Evolutionary conservation across 2,113 vertebrate species (phyloP).

Genomic region (Apodemus sylvaticus): DNA sequence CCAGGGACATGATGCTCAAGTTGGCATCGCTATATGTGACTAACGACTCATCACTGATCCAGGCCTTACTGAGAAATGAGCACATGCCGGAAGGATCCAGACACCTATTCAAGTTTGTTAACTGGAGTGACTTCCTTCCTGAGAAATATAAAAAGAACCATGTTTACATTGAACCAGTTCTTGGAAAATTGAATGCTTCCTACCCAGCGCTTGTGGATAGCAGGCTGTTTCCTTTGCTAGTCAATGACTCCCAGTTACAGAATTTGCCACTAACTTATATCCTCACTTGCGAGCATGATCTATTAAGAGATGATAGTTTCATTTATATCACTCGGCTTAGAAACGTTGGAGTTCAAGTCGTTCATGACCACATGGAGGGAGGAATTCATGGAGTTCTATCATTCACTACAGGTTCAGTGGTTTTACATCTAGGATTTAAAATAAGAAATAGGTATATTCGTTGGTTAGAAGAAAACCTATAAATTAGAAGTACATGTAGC

Average conservation of each 20-base stretch:
- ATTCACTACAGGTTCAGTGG: conserved; percentile 78
- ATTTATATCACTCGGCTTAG: conserved; percentile 90
- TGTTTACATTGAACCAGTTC: conserved; percentile 80
- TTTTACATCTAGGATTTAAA: conserved; percentile 82
- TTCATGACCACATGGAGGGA: conserved; percentile 85
- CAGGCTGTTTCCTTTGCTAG: conserved; percentile 87
- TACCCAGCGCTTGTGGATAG: conserved; percentile 79
- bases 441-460: conserved; percentile 83
- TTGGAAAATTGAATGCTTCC: background rate
- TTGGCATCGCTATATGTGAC: background rate
- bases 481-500: conserved; percentile 74
- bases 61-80: background rate
- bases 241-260: conserved; percentile 80
- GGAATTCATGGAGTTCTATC: conserved; percentile 88
- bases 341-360: conserved; percentile 85
- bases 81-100: conserved; percentile 41
- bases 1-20: background rate
- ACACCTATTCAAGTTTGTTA: conserved; percentile 81
- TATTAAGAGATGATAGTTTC: conserved; percentile 91
- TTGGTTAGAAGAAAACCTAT: conserved; percentile 91
- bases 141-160: conserved; percentile 82
- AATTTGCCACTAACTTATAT: conserved; percentile 88
- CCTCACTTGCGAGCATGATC: conserved; percentile 91
- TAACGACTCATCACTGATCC: accelerated
- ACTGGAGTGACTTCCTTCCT: conserved; percentile 91